Conservation (phyloP, 2,113 vertebrate species). For the Andinoacara biseriatus region DNA sequence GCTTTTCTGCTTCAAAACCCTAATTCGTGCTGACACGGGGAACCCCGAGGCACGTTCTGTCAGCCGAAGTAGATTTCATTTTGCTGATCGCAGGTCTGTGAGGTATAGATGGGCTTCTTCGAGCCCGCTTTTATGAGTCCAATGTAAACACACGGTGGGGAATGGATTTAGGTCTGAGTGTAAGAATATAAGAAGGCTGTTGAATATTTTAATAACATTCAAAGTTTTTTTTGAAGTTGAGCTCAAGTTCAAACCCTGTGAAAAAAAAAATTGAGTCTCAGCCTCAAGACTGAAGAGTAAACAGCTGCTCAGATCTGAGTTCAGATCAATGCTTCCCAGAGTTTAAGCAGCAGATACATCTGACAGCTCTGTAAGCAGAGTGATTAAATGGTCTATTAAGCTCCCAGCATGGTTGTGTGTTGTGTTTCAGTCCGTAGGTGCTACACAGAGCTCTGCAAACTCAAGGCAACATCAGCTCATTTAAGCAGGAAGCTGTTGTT, state of each 20-base stretch:
- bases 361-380: not conserved
- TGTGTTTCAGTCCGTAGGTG: not conserved
- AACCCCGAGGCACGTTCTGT: not conserved
- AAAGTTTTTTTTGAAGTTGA: not conserved
- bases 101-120: not conserved
- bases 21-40: not conserved
- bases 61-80: not conserved
- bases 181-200: not conserved
- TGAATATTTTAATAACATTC: not conserved
- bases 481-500: too few species aligned
- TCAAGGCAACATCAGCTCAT: too few species aligned
- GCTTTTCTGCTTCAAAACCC: not conserved
- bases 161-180: not conserved
- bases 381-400: not conserved
- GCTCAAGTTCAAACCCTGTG: not conserved
- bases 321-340: not conserved
- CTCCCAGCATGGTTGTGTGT: not conserved
- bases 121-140: not conserved
- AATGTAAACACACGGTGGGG: not conserved
- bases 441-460: not conserved
- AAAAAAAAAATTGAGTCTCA: not conserved
- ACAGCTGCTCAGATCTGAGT: not conserved
- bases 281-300: not conserved
- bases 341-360: not conserved
- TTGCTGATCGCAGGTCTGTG: not conserved